Percentiles rank a stretch among this genome's conserved stretches.
phyloP scores from a whole-genome alignment of 2,797 vertebrate species.

The Crenuchus spilurus region DNA sequence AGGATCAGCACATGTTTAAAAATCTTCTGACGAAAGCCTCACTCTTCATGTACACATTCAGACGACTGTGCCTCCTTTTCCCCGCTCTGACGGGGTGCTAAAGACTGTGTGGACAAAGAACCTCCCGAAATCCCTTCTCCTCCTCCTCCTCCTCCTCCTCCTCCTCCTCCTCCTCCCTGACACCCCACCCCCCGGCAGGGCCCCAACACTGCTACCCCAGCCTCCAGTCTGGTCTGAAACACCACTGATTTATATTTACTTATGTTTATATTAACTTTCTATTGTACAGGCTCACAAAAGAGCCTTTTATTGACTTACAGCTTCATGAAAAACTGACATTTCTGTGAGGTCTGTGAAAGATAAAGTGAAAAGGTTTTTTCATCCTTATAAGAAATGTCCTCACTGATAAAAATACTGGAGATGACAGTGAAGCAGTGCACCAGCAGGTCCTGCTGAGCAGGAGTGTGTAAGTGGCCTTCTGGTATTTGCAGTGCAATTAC shows the following conservation, averaged over 20 bases:
- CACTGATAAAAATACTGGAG: no score
- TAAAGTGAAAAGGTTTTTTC: no score
- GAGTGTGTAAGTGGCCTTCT: no score
- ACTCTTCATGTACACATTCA: conserved; percentile 61
- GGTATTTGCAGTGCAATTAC: not conserved
- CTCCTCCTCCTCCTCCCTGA: conserved; percentile 64
- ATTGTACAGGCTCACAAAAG: no score
- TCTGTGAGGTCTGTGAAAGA: no score
- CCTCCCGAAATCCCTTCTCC: conserved; percentile 64
- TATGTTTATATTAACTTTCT: no score
- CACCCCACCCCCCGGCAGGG: conserved; percentile 52
- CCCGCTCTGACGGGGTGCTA: conserved; percentile 57
- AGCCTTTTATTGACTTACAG: no score
- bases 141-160: conserved; percentile 61
- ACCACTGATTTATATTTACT: not conserved
- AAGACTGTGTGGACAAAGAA: conserved; percentile 76
- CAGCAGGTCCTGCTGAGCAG: not conserved
- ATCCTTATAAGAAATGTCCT: no score
- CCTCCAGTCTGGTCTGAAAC: no score
- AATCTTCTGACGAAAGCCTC: conserved; percentile 44
- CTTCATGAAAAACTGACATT: no score
- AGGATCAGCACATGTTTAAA: conserved; percentile 21
- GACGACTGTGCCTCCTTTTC: conserved; percentile 28
- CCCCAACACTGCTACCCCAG: no score
- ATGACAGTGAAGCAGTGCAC: not conserved